These are phyloP conservation scores for Eristalis intricaria DNA, from an alignment of 2,888 invertebrate species.

Conservation along the genomic window DNA sequence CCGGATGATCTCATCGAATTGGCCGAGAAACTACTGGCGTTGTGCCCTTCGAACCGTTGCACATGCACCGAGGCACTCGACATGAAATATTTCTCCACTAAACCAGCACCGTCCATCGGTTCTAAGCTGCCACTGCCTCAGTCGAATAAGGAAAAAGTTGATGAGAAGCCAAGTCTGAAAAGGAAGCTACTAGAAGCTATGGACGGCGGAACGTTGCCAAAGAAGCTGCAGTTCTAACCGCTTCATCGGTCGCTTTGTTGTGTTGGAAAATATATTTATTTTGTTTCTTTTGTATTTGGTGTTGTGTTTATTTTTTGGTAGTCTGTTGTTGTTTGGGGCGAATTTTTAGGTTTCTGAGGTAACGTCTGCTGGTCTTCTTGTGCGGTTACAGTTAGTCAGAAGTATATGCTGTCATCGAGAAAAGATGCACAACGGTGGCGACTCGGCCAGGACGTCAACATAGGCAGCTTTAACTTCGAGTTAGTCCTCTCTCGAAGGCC, in stretches of 20 bases:
- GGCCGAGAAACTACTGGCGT: slow-evolving; percentile 88
- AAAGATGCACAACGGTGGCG: too few relatives aligned
- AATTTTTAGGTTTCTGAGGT: not conserved
- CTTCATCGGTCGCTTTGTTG: slow-evolving; percentile 8
- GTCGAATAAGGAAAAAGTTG: slow-evolving; percentile 74
- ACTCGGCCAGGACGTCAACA: too few relatives aligned
- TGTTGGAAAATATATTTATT: slow-evolving; percentile 43
- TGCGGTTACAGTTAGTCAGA: too few relatives aligned
- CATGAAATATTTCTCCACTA: slow-evolving; percentile 95
- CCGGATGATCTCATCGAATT: slow-evolving; percentile 94
- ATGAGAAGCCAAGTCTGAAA: slow-evolving; percentile 85
- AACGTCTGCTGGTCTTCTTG: too few relatives aligned
- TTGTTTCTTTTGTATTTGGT: slow-evolving; percentile 31
- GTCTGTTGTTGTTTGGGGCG: not conserved
- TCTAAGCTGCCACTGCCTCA: slow-evolving; percentile 86
- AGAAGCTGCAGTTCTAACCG: slow-evolving; percentile 83
- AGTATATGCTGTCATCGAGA: too few relatives aligned
- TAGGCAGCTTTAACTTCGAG: too few relatives aligned
- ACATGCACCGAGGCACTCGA: slow-evolving; percentile 92
- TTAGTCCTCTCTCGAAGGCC: too few relatives aligned
- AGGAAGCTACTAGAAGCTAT: slow-evolving; percentile 85
- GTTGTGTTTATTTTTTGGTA: not conserved
- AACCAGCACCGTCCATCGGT: slow-evolving; percentile 93
- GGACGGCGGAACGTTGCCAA: slow-evolving; percentile 84
- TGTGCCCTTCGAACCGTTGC: slow-evolving; percentile 92